These are phyloP conservation scores for Cephonodes hylas DNA, from an alignment of 2,888 invertebrate genomes.

Conservation along the genomic window DNA sequence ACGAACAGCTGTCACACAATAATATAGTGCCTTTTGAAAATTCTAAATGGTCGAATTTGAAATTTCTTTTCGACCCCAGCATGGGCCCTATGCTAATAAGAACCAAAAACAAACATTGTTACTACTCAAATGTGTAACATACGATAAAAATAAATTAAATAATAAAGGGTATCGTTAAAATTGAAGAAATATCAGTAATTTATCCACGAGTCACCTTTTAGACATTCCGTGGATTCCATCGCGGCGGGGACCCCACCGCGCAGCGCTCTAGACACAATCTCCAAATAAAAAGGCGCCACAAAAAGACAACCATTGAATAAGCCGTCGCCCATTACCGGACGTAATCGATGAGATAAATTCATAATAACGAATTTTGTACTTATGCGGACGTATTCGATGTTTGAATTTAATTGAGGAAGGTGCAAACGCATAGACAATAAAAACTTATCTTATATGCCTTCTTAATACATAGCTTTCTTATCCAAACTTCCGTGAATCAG, in stretches of 20 bases:
- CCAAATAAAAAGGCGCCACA: slow-evolving; percentile 79
- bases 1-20: slow-evolving; percentile 62
- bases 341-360: slow-evolving; percentile 80
- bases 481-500: no score
- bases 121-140: slow-evolving; percentile 80
- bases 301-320: slow-evolving; percentile 78
- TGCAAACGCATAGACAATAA: neutral
- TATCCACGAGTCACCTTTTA: slow-evolving; percentile 81
- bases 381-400: slow-evolving; percentile 26
- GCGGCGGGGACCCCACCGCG: slow-evolving; percentile 72
- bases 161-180: slow-evolving; percentile 81
- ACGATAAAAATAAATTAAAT: slow-evolving; percentile 81
- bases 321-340: slow-evolving; percentile 74
- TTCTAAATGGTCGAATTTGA: slow-evolving; percentile 62
- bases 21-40: slow-evolving; percentile 62
- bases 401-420: neutral
- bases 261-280: slow-evolving; percentile 74
- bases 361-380: slow-evolving; percentile 70
- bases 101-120: slow-evolving; percentile 80
- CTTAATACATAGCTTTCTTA: no score
- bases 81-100: slow-evolving; percentile 77
- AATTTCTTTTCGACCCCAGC: slow-evolving; percentile 65
- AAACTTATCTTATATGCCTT: neutral
- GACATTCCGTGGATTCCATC: slow-evolving; percentile 78
- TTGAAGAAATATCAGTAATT: slow-evolving; percentile 80